Conservation (phyloP, 1,140 invertebrate species). For the Trichonephila clavipes region DNA sequence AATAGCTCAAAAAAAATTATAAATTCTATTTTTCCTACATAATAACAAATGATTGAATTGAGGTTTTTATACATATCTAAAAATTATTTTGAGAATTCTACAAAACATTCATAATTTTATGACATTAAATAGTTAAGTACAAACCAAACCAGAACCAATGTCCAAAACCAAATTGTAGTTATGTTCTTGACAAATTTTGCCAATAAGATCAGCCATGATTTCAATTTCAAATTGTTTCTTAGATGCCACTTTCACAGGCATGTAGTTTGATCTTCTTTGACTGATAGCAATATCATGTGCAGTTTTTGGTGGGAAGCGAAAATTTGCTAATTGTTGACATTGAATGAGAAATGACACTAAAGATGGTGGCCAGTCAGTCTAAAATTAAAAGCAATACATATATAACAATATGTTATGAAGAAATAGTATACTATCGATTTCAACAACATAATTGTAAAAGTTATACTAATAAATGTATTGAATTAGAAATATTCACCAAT, state of each 20-base stretch:
- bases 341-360: not conserved
- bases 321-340: constrained; percentile 14
- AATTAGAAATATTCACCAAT: no score
- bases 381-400: no score
- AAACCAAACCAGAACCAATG: constrained; percentile 40
- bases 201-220: not conserved
- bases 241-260: not conserved
- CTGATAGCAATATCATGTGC: not conserved
- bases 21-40: no score
- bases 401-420: no score
- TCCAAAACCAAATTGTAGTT: not conserved
- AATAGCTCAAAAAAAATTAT: no score
- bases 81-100: no score
- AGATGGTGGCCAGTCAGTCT: not conserved
- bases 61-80: no score
- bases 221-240: constrained; percentile 40
- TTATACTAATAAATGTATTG: no score
- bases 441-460: no score
- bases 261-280: not conserved
- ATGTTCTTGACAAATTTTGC: not conserved
- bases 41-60: no score
- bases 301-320: constrained; percentile 1
- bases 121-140: not conserved
- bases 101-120: no score
- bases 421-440: no score